Base-by-base conservation (phyloP, 2,888 invertebrate genomes). In the Biston stratarius region DNA sequence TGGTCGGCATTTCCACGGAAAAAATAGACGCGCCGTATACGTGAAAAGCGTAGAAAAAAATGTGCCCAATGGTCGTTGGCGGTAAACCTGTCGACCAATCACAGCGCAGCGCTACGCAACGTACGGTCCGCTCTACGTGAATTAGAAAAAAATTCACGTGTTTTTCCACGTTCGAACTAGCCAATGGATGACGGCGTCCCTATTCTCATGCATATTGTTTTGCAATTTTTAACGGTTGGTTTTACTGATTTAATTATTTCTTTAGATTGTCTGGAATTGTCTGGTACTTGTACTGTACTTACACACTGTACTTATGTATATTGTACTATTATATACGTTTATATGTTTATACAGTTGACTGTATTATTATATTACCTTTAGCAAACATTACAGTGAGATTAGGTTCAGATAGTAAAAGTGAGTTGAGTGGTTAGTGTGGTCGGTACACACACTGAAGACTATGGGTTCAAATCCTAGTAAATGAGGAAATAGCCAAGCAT, bases 1-100 rank as follows among this genome's bases (percentile, higher is more conserved):
- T 93, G 92, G 93, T 79, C 80, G 82, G 79, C 77, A 84, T 89
- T 89, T 92, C 87, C 89, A 83, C 82, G 83, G 85, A 88, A 88
- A 92, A 89, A 93, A 91, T 81, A 76, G 81, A 82, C 82, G 72
- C 75, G 81, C 88, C 89, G 87, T 88, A 86, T 87, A 90, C 90
- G 92, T 91, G 91, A 89, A 92, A 94, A 92, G 90, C 84, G 84
- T 83, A 74, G 86, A 87, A 92, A 93, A 89, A 92, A 93, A 89
- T 84, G 81, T 82, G 78, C 80, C 93, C 93, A 93, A 92, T 92
- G 82, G 89, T 77, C 81, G 83, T 70, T 79, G 74, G 77, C 82
- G 81, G 76, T 74, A 73, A 72, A 70, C 61, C 70, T 75, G 75
- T 61, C 86, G 84, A 73, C 94, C 93, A 92, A 92, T 92, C 82